Percentiles rank a stretch among this genome's conserved stretches.
These are phyloP conservation scores for Trachelipus rathkii DNA, from an alignment of 1,140 invertebrate species.

Conservation along the genomic window DNA sequence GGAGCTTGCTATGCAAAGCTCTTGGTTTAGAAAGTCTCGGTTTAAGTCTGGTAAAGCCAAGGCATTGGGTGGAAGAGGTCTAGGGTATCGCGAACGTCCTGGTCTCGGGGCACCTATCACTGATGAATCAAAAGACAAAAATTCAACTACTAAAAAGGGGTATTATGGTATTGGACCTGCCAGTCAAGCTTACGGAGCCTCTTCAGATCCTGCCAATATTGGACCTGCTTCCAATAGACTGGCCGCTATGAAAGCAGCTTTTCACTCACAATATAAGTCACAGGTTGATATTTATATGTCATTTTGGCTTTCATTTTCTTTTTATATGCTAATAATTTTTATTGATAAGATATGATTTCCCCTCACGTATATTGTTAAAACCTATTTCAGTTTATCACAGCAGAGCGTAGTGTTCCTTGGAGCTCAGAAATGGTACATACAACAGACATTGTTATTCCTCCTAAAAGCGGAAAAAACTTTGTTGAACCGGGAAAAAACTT, in stretches of 20 bases:
- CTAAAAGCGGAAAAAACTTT: too few species aligned
- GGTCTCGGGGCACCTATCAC: slow-evolving; percentile 52
- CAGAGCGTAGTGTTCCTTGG: not conserved
- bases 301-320: not conserved
- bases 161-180: slow-evolving; percentile 33
- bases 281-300: slow-evolving; percentile 58
- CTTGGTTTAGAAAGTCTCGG: slow-evolving; percentile 89
- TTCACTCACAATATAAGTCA: slow-evolving; percentile 79
- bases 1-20: slow-evolving; percentile 90
- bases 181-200: slow-evolving; percentile 39
- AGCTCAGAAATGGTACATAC: not conserved
- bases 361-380: too few species aligned
- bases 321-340: not conserved
- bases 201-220: slow-evolving; percentile 30
- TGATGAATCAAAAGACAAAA: slow-evolving; percentile 5
- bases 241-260: slow-evolving; percentile 86
- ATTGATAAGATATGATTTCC: not conserved
- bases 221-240: slow-evolving; percentile 82
- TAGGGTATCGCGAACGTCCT: slow-evolving; percentile 76
- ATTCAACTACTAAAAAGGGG: not conserved
- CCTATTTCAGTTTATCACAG: slow-evolving; percentile 6
- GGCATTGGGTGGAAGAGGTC: slow-evolving; percentile 73
- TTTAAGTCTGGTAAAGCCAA: slow-evolving; percentile 83
- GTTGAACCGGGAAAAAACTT: too few species aligned
- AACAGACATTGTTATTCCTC: not conserved